These are phyloP conservation scores for Ips nitidus DNA, from an alignment of 1,140 invertebrate species.

Conservation along the genomic window DNA sequence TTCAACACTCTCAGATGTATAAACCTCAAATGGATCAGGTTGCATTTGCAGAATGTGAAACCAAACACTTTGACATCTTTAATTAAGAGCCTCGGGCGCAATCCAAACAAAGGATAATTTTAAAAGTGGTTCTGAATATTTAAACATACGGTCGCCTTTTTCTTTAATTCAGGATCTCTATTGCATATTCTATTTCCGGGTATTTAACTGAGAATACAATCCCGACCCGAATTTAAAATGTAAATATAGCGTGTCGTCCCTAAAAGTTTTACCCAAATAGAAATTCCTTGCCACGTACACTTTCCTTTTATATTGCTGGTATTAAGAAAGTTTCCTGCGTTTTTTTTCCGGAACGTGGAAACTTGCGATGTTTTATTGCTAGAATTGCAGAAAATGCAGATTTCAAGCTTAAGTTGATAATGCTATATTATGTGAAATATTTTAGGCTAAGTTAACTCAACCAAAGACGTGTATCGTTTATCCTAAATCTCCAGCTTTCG, in stretches of 20 bases:
- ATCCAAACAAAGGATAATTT: no score
- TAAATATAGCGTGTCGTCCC: slow-evolving; percentile 15
- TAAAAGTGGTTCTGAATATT: not conserved
- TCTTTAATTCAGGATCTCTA: slow-evolving; percentile 1
- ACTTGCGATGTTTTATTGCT: no score
- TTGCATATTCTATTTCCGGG: slow-evolving; percentile 1
- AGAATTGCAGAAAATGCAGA: no score
- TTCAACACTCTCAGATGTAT: no score
- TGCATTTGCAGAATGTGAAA: no score
- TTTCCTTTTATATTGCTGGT: slow-evolving; percentile 2
- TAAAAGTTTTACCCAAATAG: slow-evolving; percentile 26
- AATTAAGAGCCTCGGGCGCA: no score
- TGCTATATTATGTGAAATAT: no score
- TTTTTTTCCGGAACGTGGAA: not conserved
- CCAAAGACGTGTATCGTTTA: not conserved
- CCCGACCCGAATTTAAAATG: slow-evolving; percentile 14
- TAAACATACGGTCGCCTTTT: not conserved
- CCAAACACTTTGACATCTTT: no score
- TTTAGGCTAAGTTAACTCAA: not conserved
- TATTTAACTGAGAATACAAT: slow-evolving; percentile 10
- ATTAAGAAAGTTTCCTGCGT: not conserved
- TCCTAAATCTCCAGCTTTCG: slow-evolving; percentile 1
- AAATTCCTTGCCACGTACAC: slow-evolving; percentile 9
- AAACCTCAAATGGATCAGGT: no score
- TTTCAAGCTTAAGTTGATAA: no score